Evolutionary conservation across 1,140 invertebrate genomes (phyloP).

Genomic region (Asbolus verrucosus): DNA sequence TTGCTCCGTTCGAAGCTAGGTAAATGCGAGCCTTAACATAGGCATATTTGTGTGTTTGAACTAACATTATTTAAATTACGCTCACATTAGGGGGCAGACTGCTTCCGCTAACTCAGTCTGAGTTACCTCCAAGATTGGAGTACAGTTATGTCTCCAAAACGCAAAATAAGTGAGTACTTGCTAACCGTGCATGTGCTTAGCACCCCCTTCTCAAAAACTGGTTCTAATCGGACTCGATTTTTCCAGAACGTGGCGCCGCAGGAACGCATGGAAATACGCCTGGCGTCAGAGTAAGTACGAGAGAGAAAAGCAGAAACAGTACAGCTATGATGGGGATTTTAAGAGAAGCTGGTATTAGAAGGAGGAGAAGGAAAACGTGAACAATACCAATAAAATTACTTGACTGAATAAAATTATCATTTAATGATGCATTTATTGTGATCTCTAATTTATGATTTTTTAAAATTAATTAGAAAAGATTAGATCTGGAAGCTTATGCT

Average conservation of each 20-base stretch:
- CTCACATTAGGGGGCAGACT: conserved; percentile 46
- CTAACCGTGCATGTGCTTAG: no score
- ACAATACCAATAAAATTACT: conserved; percentile 31
- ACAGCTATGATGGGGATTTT: conserved; percentile 42
- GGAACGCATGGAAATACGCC: conserved; percentile 43
- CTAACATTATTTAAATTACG: no score
- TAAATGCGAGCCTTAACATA: no score
- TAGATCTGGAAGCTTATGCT: conserved; percentile 46
- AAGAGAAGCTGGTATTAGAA: conserved; percentile 48
- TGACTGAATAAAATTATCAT: conserved; percentile 42
- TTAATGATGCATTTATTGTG: conserved; percentile 48
- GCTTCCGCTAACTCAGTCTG: conserved; percentile 45
- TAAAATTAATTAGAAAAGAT: conserved; percentile 38
- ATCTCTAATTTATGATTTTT: conserved; percentile 53
- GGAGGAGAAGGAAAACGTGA: conserved; percentile 44
- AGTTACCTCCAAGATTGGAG: conserved; percentile 33
- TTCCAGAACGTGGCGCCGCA: conserved; percentile 46
- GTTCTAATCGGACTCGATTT: not conserved
- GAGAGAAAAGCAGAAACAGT: conserved; percentile 46
- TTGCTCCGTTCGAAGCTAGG: no score
- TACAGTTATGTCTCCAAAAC: conserved; percentile 33
- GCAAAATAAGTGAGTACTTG: conserved; percentile 47
- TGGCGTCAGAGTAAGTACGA: conserved; percentile 41
- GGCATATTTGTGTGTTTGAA: no score
- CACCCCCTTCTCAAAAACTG: no score